A percentile compares a stretch with the other conserved stretches of the same genome.
These are phyloP conservation scores for Deilephila elpenor DNA, from an alignment of 2,888 invertebrate genomes.

Conservation along the genomic window DNA sequence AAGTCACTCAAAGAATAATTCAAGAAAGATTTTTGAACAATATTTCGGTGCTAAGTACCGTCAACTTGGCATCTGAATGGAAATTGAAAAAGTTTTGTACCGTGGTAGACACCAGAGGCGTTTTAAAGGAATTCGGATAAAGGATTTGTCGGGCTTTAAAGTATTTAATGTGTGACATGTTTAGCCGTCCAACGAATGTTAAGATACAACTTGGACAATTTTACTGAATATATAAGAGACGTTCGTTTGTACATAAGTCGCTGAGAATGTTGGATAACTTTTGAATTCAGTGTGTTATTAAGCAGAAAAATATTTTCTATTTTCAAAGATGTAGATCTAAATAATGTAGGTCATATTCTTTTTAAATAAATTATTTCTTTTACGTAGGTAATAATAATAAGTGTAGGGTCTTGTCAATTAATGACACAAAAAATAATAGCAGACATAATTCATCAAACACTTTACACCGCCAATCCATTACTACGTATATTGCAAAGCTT, in stretches of 20 bases:
- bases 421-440: too few species aligned
- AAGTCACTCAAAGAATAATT: constrained; percentile 47
- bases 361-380: too few species aligned
- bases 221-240: not conserved
- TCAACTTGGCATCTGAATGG: constrained; percentile 65
- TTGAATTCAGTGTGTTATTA: too few species aligned
- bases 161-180: constrained; percentile 47
- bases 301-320: too few species aligned
- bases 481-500: not conserved
- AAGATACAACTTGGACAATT: not conserved
- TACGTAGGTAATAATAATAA: too few species aligned
- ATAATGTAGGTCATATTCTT: too few species aligned
- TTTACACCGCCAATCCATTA: too few species aligned
- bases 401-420: too few species aligned
- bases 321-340: too few species aligned
- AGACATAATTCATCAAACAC: too few species aligned
- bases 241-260: not conserved
- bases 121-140: constrained; percentile 50
- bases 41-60: constrained; percentile 62
- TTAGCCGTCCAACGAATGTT: not conserved
- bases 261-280: too few species aligned
- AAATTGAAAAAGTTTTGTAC: constrained; percentile 78
- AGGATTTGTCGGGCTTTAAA: constrained; percentile 36
- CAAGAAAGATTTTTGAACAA: constrained; percentile 48
- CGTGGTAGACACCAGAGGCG: constrained; percentile 59